phyloP scores from a whole-genome alignment of 1,140 invertebrate genomes.

The Dinoponera quadriceps region DNA sequence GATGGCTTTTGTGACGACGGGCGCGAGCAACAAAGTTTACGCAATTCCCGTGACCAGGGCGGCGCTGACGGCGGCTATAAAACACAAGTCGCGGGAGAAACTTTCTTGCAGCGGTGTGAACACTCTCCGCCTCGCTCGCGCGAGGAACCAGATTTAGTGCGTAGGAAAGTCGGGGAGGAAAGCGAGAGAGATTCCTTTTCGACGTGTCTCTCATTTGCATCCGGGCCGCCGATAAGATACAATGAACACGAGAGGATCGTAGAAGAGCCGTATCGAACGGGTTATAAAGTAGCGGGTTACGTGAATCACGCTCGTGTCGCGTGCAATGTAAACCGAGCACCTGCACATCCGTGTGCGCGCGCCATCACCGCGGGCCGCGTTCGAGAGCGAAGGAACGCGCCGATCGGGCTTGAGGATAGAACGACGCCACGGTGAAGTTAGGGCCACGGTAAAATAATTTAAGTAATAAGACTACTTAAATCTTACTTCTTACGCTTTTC shows the following conservation, averaged over 20 bases:
- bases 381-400: neutral
- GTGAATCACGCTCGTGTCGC: conserved; percentile 67
- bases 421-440: neutral
- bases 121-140: too few relatives aligned
- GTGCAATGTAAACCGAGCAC: conserved; percentile 56
- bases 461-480: too few relatives aligned
- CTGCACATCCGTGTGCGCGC: neutral
- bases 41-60: too few relatives aligned
- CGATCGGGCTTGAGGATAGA: neutral
- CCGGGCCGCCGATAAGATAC: conserved; percentile 6
- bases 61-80: too few relatives aligned
- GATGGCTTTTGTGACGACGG: neutral
- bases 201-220: conserved; percentile 5
- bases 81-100: neutral
- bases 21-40: neutral
- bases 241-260: conserved; percentile 44
- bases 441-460: too few relatives aligned
- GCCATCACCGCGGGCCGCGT: conserved; percentile 19
- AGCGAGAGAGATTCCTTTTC: neutral
- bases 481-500: too few relatives aligned
- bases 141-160: neutral
- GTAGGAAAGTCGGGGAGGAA: neutral
- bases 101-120: neutral
- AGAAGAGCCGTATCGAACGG: conserved; percentile 57
- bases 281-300: conserved; percentile 65